Evolutionary conservation across 2,797 vertebrate genomes (phyloP).

Genomic region (Fistularia tabacaria): DNA sequence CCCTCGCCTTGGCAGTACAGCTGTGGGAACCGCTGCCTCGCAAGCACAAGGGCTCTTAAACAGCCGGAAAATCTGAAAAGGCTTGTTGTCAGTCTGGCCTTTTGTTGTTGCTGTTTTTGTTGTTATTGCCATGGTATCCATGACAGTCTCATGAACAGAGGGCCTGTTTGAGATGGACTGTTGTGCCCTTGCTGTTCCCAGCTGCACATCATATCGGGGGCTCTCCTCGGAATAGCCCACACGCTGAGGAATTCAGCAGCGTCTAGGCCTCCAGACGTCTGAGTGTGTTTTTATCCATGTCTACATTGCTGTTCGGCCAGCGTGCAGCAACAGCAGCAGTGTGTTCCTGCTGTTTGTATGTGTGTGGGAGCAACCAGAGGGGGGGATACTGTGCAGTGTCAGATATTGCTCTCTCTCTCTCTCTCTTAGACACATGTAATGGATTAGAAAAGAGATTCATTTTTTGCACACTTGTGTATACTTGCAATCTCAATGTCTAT

Average conservation of each 20-base stretch:
- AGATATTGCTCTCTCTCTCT: conserved; percentile 3
- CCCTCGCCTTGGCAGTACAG: conserved; percentile 34
- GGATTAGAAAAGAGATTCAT: no score
- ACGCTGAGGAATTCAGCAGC: conserved; percentile 62
- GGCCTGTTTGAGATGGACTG: conserved; percentile 54
- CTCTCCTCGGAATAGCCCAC: conserved; percentile 59
- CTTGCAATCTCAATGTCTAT: no score
- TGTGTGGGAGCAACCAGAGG: background rate
- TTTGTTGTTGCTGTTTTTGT: conserved; percentile 69
- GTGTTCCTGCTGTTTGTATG: conserved; percentile 27
- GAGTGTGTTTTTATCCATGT: conserved; percentile 45
- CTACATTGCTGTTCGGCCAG: conserved; percentile 29
- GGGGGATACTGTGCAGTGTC: conserved; percentile 17
- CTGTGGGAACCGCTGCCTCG: conserved; percentile 65
- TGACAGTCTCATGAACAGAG: conserved; percentile 66
- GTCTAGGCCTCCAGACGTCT: conserved; percentile 61
- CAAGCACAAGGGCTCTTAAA: conserved; percentile 49
- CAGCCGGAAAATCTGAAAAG: conserved; percentile 58
- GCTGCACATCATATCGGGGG: conserved; percentile 44
- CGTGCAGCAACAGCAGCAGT: conserved; percentile 32
- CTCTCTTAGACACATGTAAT: no score
- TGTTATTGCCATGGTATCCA: conserved; percentile 70
- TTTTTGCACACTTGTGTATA: no score
- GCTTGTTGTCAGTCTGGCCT: conserved; percentile 61
- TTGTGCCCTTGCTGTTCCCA: conserved; percentile 43